Percentiles rank a stretch among this genome's conserved stretches.
Conservation (phyloP, 2,888 invertebrate genomes). For the Microctonus brassicae region DNA sequence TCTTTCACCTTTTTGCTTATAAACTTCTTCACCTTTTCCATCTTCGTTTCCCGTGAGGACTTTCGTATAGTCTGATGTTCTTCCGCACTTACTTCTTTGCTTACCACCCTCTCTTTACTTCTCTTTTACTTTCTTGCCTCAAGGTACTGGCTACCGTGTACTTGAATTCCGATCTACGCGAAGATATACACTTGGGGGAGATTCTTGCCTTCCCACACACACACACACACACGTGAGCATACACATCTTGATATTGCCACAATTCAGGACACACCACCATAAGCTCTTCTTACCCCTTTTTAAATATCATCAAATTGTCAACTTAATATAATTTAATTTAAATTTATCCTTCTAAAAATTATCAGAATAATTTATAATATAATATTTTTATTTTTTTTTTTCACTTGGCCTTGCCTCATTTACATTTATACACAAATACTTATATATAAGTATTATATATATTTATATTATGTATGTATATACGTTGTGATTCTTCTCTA, state of each 20-base stretch:
- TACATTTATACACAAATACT: neutral
- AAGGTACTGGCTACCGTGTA: slow-evolving; percentile 67
- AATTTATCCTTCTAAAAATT: too few species aligned
- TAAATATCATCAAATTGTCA: too few species aligned
- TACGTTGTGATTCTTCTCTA: neutral
- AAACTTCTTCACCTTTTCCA: slow-evolving; percentile 39
- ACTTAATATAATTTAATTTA: too few species aligned
- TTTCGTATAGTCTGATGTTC: slow-evolving; percentile 32
- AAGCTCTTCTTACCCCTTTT: neutral
- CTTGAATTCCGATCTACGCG: slow-evolving; percentile 68
- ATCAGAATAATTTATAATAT: too few species aligned
- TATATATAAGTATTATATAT: neutral
- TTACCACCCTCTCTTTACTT: slow-evolving; percentile 28
- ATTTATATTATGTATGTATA: too few species aligned
- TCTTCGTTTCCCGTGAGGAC: slow-evolving; percentile 11
- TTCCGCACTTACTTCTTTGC: slow-evolving; percentile 31
- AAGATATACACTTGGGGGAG: slow-evolving; percentile 50
- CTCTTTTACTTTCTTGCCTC: slow-evolving; percentile 44
- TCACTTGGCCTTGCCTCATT: slow-evolving; percentile 1
- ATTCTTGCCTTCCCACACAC: neutral
- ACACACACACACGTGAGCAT: neutral
- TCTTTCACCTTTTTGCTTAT: slow-evolving; percentile 41
- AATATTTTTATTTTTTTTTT: slow-evolving; percentile 9
- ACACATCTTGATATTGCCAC: neutral
- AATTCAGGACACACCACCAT: neutral